A percentile compares a stretch with the other conserved stretches of the same genome.
Conservation (phyloP, 2,888 invertebrate species). For the Pardosa pseudoannulata region DNA sequence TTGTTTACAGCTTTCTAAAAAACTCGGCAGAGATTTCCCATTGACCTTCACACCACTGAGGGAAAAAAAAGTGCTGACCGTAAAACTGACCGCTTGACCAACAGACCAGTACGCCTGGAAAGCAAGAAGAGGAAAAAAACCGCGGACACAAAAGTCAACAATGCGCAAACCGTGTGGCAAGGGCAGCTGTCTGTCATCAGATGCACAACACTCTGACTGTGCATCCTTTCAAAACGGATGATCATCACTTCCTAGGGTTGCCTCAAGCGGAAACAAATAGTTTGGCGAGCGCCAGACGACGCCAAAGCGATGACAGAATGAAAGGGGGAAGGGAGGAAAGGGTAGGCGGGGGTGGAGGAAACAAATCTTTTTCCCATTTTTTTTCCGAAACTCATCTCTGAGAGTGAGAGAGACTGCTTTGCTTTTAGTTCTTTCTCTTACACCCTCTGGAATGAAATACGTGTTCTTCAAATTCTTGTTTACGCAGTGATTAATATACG, state of each 20-base stretch:
- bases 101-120: background rate
- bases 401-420: too few relatives aligned
- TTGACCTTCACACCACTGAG: background rate
- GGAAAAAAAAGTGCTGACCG: background rate
- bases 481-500: too few relatives aligned
- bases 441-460: too few relatives aligned
- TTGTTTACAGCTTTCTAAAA: background rate
- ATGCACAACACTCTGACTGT: constrained; percentile 9
- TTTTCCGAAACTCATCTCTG: too few relatives aligned
- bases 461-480: too few relatives aligned
- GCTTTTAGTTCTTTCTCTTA: too few relatives aligned
- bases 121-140: too few relatives aligned
- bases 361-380: too few relatives aligned
- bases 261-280: background rate
- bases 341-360: too few relatives aligned
- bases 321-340: background rate
- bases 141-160: background rate
- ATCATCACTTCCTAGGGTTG: constrained; percentile 8
- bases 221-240: constrained; percentile 17
- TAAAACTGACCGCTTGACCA: constrained; percentile 7
- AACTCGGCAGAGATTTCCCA: background rate
- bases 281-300: background rate
- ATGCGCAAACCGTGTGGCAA: constrained; percentile 12
- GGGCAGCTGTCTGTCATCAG: constrained; percentile 6
- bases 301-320: background rate